Evolutionary conservation across 2,888 invertebrate species (phyloP).

Genomic region (Coelinius sp.): DNA sequence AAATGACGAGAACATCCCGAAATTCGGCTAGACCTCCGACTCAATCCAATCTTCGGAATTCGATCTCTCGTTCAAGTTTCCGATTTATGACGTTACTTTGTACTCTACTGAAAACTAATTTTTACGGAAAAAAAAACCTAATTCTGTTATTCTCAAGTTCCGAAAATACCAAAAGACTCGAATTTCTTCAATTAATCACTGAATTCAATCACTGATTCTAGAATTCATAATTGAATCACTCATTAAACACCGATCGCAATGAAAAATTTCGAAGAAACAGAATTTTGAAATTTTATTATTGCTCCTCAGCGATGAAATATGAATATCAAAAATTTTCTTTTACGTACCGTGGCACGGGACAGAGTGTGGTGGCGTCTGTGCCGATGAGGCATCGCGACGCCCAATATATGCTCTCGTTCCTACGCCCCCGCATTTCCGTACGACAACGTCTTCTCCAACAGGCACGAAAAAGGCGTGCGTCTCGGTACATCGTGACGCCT

Average conservation of each 20-base stretch:
- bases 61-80: neutral
- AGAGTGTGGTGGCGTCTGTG: constrained; percentile 70
- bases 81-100: neutral
- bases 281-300: too few relatives aligned
- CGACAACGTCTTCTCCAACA: constrained; percentile 64
- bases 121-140: neutral
- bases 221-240: neutral
- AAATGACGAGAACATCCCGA: constrained; percentile 41
- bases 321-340: constrained; percentile 14
- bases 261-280: neutral
- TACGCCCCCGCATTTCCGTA: constrained; percentile 69
- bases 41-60: constrained; percentile 16
- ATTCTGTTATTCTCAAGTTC: too few relatives aligned
- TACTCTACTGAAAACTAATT: neutral
- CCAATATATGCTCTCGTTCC: constrained; percentile 70
- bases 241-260: neutral
- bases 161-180: neutral
- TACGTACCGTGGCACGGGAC: constrained; percentile 70
- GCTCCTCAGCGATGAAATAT: constrained; percentile 10
- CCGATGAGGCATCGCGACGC: constrained; percentile 65
- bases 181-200: constrained; percentile 13
- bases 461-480: constrained; percentile 70
- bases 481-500: constrained; percentile 65
- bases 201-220: constrained; percentile 2
- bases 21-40: constrained; percentile 60